phyloP scores from a whole-genome alignment of 2,113 vertebrate genomes.

The Thryonomys swinderianus region DNA sequence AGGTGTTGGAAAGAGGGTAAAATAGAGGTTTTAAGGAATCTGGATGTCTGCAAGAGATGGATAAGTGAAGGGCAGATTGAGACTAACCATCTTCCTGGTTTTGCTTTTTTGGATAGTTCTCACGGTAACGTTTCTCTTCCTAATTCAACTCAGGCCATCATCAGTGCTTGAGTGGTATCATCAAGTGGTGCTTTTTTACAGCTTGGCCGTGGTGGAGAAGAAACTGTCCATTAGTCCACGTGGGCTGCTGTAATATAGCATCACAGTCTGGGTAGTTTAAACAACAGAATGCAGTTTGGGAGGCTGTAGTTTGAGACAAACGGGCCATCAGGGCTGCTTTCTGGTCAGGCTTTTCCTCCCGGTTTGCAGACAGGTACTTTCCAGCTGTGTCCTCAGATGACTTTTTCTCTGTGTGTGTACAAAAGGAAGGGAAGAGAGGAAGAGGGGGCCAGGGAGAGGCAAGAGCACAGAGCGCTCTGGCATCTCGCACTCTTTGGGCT shows the following conservation, averaged over 20 bases:
- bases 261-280: not conserved
- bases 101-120: not conserved
- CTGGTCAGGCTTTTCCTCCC: not conserved
- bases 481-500: not conserved
- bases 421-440: fast-evolving
- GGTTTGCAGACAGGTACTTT: not conserved
- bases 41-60: not conserved
- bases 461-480: too few relatives aligned
- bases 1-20: not conserved
- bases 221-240: not conserved
- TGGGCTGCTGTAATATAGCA: not conserved
- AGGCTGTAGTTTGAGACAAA: not conserved
- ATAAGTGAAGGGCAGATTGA: not conserved
- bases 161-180: not conserved
- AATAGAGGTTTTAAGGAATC: not conserved
- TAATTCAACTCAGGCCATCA: not conserved
- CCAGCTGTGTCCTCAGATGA: not conserved
- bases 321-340: not conserved
- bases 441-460: too few relatives aligned
- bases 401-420: not conserved
- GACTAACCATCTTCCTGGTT: not conserved
- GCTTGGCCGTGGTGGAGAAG: not conserved
- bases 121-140: not conserved
- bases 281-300: not conserved
- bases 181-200: not conserved